Evolutionary conservation across 92 coral and sea anemone genomes (phyloP).

Genomic region (Galaxea fascicularis): DNA sequence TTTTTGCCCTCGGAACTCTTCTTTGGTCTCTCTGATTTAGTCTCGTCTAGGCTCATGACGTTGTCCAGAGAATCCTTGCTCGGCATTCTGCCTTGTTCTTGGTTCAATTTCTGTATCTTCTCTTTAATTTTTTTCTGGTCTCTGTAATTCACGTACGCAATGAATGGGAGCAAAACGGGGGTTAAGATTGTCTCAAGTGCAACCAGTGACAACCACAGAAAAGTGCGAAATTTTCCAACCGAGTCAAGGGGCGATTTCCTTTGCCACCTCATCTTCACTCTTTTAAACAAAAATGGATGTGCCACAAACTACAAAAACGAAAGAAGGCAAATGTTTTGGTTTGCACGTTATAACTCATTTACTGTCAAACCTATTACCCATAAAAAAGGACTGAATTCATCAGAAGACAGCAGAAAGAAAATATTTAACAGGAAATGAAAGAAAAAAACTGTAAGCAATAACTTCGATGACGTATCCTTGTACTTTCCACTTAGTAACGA

Average conservation of each 20-base stretch:
- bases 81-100: neutral
- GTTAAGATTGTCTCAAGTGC: neutral
- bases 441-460: too few species aligned
- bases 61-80: neutral
- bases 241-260: neutral
- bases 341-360: neutral
- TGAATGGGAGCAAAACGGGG: neutral
- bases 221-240: neutral
- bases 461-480: too few species aligned
- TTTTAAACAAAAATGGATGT: neutral
- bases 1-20: neutral
- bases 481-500: too few species aligned
- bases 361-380: neutral
- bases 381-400: neutral
- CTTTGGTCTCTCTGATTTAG: neutral
- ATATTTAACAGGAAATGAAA: too few species aligned
- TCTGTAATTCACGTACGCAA: neutral
- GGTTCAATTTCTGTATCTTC: neutral
- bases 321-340: neutral
- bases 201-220: neutral
- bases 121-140: neutral
- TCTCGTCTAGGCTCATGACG: neutral
- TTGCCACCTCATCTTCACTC: neutral
- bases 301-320: neutral
- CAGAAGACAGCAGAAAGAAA: too few species aligned